Conservation (phyloP, 1,140 invertebrate species). For the Drosophila aff. region DNA sequence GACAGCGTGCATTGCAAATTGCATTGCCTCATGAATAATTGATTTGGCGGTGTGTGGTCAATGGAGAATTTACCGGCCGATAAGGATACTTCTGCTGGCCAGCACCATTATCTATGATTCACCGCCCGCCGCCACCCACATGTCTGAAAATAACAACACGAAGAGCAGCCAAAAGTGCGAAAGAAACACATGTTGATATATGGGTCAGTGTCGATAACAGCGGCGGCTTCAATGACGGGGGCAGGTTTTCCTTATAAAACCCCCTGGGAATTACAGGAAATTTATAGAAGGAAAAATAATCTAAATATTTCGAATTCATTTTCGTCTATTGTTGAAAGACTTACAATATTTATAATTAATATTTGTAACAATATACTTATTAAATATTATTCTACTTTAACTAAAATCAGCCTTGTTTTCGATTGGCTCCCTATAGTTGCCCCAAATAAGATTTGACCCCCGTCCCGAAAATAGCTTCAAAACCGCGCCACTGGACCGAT, state of each 20-base stretch:
- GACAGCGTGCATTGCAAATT: slow-evolving; percentile 14
- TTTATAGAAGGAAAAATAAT: background rate
- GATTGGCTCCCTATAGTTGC: background rate
- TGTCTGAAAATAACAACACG: slow-evolving; percentile 16
- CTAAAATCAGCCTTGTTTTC: background rate
- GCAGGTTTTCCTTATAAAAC: background rate
- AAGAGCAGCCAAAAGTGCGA: slow-evolving; percentile 23
- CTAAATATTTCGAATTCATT: background rate
- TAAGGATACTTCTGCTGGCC: slow-evolving; percentile 24
- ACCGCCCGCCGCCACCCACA: slow-evolving; percentile 25
- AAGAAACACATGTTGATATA: slow-evolving; percentile 77
- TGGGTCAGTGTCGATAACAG: slow-evolving; percentile 65
- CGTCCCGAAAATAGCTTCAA: background rate
- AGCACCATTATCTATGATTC: slow-evolving; percentile 25
- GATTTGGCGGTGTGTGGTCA: slow-evolving; percentile 18
- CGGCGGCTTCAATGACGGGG: background rate
- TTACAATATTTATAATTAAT: background rate
- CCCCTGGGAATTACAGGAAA: background rate
- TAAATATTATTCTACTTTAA: background rate
- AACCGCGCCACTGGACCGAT: slow-evolving; percentile 18
- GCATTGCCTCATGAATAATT: slow-evolving; percentile 46
- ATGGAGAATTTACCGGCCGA: slow-evolving; percentile 21
- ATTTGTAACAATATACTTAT: background rate
- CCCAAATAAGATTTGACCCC: background rate
- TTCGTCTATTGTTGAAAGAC: background rate